A percentile compares a stretch with the other conserved stretches of the same genome.
Evolutionary conservation across 2,113 vertebrate genomes (phyloP).

Genomic region (Urocynchramus pylzowi): DNA sequence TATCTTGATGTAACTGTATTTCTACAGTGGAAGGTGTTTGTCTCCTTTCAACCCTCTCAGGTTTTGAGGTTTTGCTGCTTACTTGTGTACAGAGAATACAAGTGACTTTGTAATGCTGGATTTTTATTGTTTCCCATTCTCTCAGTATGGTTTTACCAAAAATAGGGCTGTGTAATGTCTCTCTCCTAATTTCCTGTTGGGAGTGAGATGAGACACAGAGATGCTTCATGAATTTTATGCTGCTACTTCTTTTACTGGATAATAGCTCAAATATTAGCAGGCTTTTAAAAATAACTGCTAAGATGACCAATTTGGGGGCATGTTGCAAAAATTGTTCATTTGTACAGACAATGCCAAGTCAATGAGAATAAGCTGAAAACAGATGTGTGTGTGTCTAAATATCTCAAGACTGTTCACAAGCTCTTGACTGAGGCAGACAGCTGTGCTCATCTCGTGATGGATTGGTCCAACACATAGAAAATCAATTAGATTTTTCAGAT

Average conservation of each 20-base stretch:
- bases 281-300: neutral
- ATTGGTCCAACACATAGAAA: neutral
- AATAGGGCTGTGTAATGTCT: neutral
- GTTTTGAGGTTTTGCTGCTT: neutral
- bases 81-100: neutral
- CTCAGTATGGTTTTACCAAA: neutral
- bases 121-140: neutral
- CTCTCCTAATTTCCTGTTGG: neutral
- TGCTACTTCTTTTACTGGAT: neutral
- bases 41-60: neutral
- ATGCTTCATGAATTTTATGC: neutral
- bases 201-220: neutral
- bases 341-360: constrained; percentile 22
- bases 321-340: neutral
- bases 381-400: neutral
- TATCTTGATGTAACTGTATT: neutral
- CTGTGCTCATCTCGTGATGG: neutral
- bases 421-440: constrained; percentile 26
- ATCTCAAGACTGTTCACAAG: neutral
- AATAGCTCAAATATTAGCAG: neutral
- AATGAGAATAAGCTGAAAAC: neutral
- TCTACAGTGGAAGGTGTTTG: neutral
- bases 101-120: neutral
- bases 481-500: constrained; percentile 37
- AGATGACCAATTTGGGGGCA: neutral